These are phyloP conservation scores for Apistogramma diplotaenia DNA, from an alignment of 2,113 vertebrate genomes.

Conservation along the genomic window DNA sequence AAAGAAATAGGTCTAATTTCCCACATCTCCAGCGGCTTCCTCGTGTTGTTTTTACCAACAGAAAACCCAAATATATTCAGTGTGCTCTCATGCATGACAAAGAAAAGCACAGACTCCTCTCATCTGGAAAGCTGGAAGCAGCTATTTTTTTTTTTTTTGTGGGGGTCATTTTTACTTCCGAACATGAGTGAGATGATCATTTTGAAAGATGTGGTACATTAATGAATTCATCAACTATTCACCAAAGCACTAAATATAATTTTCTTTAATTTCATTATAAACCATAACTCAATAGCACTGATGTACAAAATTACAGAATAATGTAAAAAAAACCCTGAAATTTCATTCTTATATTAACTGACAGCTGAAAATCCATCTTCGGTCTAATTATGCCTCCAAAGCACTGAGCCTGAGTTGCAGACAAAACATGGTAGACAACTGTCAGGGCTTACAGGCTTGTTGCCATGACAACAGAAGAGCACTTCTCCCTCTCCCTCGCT, in stretches of 20 bases:
- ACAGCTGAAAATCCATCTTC: slow-evolving; percentile 5
- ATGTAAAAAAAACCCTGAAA: background rate
- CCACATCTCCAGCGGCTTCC: background rate
- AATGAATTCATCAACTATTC: background rate
- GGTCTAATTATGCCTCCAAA: slow-evolving; percentile 52
- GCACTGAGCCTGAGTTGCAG: slow-evolving; percentile 35
- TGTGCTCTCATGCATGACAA: background rate
- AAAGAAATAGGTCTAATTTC: background rate
- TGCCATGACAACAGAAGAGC: slow-evolving; percentile 93
- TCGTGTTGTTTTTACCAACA: background rate
- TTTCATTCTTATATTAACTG: background rate
- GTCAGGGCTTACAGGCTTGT: slow-evolving; percentile 82
- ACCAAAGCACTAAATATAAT: background rate
- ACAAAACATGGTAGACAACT: slow-evolving; percentile 77
- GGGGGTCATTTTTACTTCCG: background rate
- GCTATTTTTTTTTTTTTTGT: background rate
- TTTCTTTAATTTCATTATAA: background rate
- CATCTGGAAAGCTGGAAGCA: background rate
- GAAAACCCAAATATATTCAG: background rate
- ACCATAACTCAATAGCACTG: background rate
- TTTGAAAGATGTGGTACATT: background rate
- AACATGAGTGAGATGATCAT: background rate
- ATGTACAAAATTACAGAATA: background rate
- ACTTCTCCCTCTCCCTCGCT: slow-evolving; percentile 32
- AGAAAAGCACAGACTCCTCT: background rate